Evolutionary conservation across 1,140 invertebrate genomes (phyloP), one percentile per base, ranked within the genome.

Genomic region (Danaus melanippus): DNA sequence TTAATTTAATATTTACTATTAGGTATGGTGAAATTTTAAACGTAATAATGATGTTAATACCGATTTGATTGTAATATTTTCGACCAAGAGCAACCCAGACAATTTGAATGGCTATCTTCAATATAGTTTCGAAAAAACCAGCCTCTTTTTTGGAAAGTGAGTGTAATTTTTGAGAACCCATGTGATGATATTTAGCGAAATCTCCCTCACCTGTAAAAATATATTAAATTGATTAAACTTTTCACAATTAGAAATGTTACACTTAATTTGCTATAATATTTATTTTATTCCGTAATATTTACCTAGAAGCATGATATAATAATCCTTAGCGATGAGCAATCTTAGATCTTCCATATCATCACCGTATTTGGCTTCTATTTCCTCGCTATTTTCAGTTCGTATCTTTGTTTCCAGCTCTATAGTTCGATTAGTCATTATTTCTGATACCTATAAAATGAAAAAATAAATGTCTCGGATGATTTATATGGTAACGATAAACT

Each of bases 1-100:
- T 50, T 15, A 12, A 43, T 21, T 46, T 46, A 50, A 46, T 51
- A 51, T 4, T 12, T 21, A 8, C 48, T 48, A 11, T 15, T 32
- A 11, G 10, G 11, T 55, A 42, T 17, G 42, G 40, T 48, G 21
- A 48, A 43, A 40, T 51, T 47, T 54, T 17, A 15, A 15, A 15
- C 15, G 15, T 12, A 54, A 53, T 41, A 53, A 41, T 39, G 48
- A 50, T 43, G 56, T 32, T 32, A 8, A 8, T 71, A 71, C 71
- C 90, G 44, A 91, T 90, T 42, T 89, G 61, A 55, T 74, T 69
- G 51, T 86, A 87, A 52, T 87, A 68, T 68, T 88, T 88, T 39
- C 90, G 71, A 21, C 85, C 73, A 10, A 92, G 72, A 9, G 89
- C 87, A 50, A 91, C 84, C 90, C 90, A 91, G 9, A 89, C 77